Evolutionary conservation across 1,140 invertebrate species (phyloP).

Genomic region (Zaprionus taronus): DNA sequence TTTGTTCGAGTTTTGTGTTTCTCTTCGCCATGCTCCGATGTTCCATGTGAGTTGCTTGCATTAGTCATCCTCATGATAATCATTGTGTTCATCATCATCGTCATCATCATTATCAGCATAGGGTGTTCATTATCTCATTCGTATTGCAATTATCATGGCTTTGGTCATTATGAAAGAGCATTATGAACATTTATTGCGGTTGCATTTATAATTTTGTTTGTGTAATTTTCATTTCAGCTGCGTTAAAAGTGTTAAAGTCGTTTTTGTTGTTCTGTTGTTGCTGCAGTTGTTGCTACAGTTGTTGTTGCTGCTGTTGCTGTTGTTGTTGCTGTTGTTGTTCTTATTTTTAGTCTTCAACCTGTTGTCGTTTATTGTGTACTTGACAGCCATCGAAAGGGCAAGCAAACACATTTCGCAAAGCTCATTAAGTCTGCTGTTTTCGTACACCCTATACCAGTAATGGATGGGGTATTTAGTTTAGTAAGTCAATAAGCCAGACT

Average conservation of each 20-base stretch:
- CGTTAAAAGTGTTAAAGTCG: slow-evolving; percentile 53
- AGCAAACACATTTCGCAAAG: slow-evolving; percentile 81
- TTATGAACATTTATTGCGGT: slow-evolving; percentile 50
- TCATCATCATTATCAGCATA: slow-evolving; percentile 8
- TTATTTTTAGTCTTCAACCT: slow-evolving; percentile 67
- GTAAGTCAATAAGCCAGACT: not conserved
- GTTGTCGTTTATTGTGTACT: slow-evolving; percentile 81
- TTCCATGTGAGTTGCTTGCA: slow-evolving; percentile 45
- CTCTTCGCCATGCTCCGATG: slow-evolving; percentile 15
- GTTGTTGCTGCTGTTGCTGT: slow-evolving; percentile 12
- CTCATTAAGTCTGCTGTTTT: slow-evolving; percentile 73
- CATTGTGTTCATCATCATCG: slow-evolving; percentile 10
- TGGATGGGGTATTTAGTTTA: not conserved
- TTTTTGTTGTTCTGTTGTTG: slow-evolving; percentile 40
- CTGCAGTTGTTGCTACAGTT: slow-evolving; percentile 39
- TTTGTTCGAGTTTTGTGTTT: slow-evolving; percentile 21
- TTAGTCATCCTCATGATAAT: slow-evolving; percentile 46
- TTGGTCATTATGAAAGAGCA: slow-evolving; percentile 19
- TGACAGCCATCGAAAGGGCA: slow-evolving; percentile 82
- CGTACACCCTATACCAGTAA: slow-evolving; percentile 10
- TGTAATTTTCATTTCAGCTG: slow-evolving; percentile 75
- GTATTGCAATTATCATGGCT: slow-evolving; percentile 31
- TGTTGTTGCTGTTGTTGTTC: slow-evolving; percentile 59
- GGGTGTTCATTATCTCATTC: not conserved
- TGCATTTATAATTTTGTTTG: slow-evolving; percentile 54